phyloP scores from a whole-genome alignment of 2,113 vertebrate species.

The Platysternon megacephalum region DNA sequence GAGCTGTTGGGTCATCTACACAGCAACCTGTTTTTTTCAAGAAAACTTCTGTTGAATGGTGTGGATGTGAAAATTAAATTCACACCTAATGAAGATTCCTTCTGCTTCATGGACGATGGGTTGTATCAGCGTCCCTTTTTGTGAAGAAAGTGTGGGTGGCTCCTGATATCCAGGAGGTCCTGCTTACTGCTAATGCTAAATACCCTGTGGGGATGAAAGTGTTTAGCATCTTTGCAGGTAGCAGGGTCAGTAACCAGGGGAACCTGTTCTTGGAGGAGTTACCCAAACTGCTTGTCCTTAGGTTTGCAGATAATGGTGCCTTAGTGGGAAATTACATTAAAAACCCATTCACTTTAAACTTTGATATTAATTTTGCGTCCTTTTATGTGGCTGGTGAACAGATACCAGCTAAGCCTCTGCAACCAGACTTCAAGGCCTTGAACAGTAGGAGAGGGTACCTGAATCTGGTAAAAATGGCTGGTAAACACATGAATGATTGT shows the following conservation, averaged over 20 bases:
- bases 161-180: neutral
- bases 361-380: too few relatives aligned
- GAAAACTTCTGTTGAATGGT: neutral
- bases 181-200: too few relatives aligned
- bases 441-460: neutral
- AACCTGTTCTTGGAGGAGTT: too few relatives aligned
- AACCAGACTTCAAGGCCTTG: neutral
- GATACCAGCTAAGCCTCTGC: neutral
- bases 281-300: too few relatives aligned
- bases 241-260: too few relatives aligned
- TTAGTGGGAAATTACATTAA: too few relatives aligned
- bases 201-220: too few relatives aligned
- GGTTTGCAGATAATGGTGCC: too few relatives aligned
- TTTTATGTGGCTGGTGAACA: neutral
- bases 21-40: neutral
- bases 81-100: too few relatives aligned
- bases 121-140: neutral
- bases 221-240: too few relatives aligned
- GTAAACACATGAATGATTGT: neutral
- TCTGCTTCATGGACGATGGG: neutral
- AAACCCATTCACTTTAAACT: neutral
- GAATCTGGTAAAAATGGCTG: neutral
- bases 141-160: neutral
- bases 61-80: neutral
- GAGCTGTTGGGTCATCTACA: too few relatives aligned